Base-by-base conservation (phyloP, 1,140 invertebrate species). In the Drosophila micromelanica region DNA sequence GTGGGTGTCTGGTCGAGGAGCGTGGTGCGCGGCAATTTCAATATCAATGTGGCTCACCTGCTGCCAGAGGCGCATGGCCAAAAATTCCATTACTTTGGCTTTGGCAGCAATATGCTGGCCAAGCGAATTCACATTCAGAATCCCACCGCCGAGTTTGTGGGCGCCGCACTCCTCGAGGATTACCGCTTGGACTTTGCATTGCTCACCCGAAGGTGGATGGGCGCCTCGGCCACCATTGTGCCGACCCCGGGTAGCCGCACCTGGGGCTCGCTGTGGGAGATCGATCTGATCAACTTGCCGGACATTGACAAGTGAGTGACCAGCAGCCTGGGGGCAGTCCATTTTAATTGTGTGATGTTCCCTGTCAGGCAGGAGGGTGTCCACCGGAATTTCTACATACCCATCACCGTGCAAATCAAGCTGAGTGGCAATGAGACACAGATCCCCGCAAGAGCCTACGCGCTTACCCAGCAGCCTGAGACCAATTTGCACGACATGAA, bases 181-280 rank as follows among this genome's bases (percentile, higher is more conserved):
- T 90, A 85, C 27, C 73, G 87, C 0, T 37, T 92, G 20, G 91
- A 92, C 40, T 92, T 92, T 23, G 68, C 63, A 20, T 27, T 4
- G 9, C 0, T 32, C 7, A 1, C 59, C 37, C 2, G 42, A 35
- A 8, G 77, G 3, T 91, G 91, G 91, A 11, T 61, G 2, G 90
- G 90, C 23, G 77, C 89, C 0, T 63, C 78, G 30, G 91, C 79
- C 1, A 92, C 91, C 11, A 87, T 92, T 30, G 91, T 92, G 2
- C 79, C 81, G 27, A 80, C 76, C 0, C 8, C 3, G 8, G 75
- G 68, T 0, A 55, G 63, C 0, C 48, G 61, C 7, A 59, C 69
- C 0, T 91, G 80, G 76, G 91, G 91, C 23, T 72, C 91, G 0
- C 54, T 92, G 4, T 92, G 91, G 90, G 61, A 85, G 45, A 91